Percentiles rank a stretch among this genome's conserved stretches.
phyloP scores from a whole-genome alignment of 2,888 invertebrate species.

The Deroplatys truncata region DNA sequence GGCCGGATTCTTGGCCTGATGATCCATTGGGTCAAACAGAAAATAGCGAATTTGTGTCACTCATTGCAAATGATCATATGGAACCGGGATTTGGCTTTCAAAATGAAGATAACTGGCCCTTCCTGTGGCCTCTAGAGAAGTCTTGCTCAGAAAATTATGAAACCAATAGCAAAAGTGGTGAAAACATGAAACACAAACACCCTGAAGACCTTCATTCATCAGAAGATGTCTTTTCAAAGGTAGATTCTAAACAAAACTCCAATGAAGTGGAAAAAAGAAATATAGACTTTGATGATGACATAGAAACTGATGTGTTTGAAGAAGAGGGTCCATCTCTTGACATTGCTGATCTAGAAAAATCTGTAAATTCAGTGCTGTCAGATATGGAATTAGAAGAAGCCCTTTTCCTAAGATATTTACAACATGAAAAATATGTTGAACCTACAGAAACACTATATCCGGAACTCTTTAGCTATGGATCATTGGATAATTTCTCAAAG shows the following conservation, averaged over 20 bases:
- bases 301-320: background rate
- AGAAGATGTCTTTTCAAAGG: background rate
- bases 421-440: background rate
- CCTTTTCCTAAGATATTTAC: background rate
- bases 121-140: background rate
- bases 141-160: background rate
- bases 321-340: background rate
- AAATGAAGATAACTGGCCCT: background rate
- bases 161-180: background rate
- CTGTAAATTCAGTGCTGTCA: slow-evolving; percentile 15
- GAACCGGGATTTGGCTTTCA: background rate
- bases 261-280: background rate
- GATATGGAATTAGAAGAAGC: slow-evolving; percentile 2
- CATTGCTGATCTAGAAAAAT: slow-evolving; percentile 20
- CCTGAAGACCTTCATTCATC: background rate
- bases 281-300: background rate
- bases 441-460: background rate
- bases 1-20: slow-evolving; percentile 2
- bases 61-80: background rate
- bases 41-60: background rate
- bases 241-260: background rate
- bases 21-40: background rate
- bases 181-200: background rate
- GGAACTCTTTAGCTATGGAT: background rate
- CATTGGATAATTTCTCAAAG: background rate